Evolutionary conservation across 2,888 invertebrate genomes (phyloP), one percentile per base, ranked within the genome.

Genomic region (Spicauda simplicius): DNA sequence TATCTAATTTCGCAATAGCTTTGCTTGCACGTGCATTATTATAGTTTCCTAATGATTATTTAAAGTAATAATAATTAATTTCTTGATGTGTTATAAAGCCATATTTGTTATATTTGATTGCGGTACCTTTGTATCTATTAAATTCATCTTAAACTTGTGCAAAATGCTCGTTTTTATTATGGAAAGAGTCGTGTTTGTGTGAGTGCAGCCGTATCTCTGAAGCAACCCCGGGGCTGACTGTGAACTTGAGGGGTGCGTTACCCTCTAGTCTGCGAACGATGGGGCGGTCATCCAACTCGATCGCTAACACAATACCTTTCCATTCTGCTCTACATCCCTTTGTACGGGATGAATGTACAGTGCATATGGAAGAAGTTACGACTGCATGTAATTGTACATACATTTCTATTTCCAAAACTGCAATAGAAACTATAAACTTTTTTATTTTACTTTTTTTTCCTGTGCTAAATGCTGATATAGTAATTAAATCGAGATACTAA

Each of bases 221-320:
- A 55, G 55, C 83, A 79, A 85, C 86, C 87, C 87, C 80, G 80
- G 83, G 83, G 81, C 79, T 83, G 84, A 79, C 86, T 88, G 84
- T 88, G 88, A 90, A 88, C 89, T 90, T 88, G 90, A 88, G 84
- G 92, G 92, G 91, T 90, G 90, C 88, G 85, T 85, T 90, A 92
- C 91, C 92, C 92, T 87, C 84, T 74, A 72, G 74, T 69, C 70
- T 72, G 71, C 73, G 76, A 77, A 73, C 74, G 75, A 71, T 77
- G 76, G 72, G 76, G 79, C 75, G 83, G 81, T 85, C 83, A 76
- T 79, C 82, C 78, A 83, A 85, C 84, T 78, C 77, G 78, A 77
- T 78, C 74, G 70, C 72, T 72, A 70, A 59, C 67, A 61, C 66
- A 67, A 67, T 62, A 57, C 67, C 67, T 67, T 67, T 67, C 52